Evolutionary conservation across 2,888 invertebrate species (phyloP), one percentile per base, ranked within the genome.

Genomic region (Lutraria lutraria): DNA sequence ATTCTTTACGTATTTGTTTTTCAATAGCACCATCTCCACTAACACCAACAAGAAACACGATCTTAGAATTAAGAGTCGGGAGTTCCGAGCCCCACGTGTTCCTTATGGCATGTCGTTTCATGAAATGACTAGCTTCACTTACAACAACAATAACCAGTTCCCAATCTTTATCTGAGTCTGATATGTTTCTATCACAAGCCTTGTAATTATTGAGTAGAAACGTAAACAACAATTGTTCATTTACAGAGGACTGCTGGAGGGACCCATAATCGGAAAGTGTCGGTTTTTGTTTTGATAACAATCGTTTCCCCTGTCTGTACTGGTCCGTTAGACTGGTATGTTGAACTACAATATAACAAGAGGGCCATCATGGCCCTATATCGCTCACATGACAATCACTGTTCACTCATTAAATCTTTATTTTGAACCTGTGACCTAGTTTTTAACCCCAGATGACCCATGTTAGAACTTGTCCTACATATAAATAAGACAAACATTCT

Each of bases 61-160:
- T 52, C 16, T 93, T 89, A 4, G 93, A 63, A n/a, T 92, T 93
- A 31, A 92, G 72, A 60, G 93, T 92, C 10, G 85, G 84, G 16
- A 86, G 89, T 29, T 92, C 92, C 25, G 95, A 93, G 10, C 95
- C 96, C 96, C 96, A 96, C 0, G 96, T 95, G 60, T 96, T 94
- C 53, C 96, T 91, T 43, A 96, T 94, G 0, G 94, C 92, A 34
- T 92, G 89, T 43, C 95, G 89, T 53, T 93, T 86, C 15, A 94
- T 92, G 81, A 94, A 93, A 86, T 96, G 95, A 25, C 88, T 87
- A 3, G 94, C 93, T 0, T 95, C 94, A 15, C 96, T 94, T 25
- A 95, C 91, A 3, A 96, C 93, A 72, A 95, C 94, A 12, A 95
- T 88, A 31, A 95, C 82, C 19, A 94, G 85, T 79, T 92, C 89